Evolutionary conservation across 2,888 invertebrate genomes (phyloP), one percentile per base, ranked within the genome.

Genomic region (Coronaproctus castanopsis): DNA sequence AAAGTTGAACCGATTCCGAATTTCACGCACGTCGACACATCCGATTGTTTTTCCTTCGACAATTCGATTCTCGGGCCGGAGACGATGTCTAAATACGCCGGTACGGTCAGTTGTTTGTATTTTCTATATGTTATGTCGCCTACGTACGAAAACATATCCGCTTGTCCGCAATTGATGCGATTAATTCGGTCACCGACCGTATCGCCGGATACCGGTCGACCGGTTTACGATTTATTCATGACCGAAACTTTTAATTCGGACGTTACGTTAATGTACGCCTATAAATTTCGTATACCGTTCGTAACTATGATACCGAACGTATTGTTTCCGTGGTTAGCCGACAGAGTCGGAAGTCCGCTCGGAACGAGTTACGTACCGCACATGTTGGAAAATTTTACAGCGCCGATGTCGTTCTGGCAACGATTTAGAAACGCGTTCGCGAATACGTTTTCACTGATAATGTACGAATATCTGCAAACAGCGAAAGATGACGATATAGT

Each of bases 231-330:
- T 54, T 57, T 59, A 19, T 22, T 62, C 0, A 50, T 61, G 2
- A 56, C 62, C 1, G 59, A 62, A 20, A 54, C 58, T 52, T 62
- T 62, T 14, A 52, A 53, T 10, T 50, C 8, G 3, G 62, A 62
- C 49, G n/a, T 62, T 1, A n/a, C 19, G 24, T 24, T 61, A 19
- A 19, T 54, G 24, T 62, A 54, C 54, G 62, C 56, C 2, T 19
- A 5, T 0, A 57, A 61, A 8, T 55, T 59, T 19, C 21, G 53
- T 22, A 22, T 55, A 2, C 62, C 61, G 2, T 50, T 59, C 19
- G 53, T 62, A 21, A 21, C 61, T 1, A 3, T 52, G 21, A 55
- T 55, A 21, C 59, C 54, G 10, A 55, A 55, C n/a, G 36, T 50
- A 10, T n/a, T 62, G 10, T 24, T 57, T 1, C 48, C 57, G 1